A percentile compares a stretch with the other conserved stretches of the same genome.
phyloP scores from a whole-genome alignment of 1,140 invertebrate species.

The Diuraphis noxia region DNA sequence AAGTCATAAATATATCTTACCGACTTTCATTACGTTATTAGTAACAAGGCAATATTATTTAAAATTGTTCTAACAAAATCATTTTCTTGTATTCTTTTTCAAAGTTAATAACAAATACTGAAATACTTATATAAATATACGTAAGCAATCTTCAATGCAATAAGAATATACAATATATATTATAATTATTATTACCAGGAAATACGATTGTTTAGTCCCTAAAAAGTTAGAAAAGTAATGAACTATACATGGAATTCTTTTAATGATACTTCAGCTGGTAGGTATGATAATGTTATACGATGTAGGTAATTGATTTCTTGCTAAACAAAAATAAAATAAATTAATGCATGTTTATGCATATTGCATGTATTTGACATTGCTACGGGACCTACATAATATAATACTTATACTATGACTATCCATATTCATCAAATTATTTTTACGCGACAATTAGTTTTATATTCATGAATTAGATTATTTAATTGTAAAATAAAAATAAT shows the following conservation, averaged over 20 bases:
- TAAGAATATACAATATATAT: neutral
- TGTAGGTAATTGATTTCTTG: conserved; percentile 1
- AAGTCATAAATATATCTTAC: neutral
- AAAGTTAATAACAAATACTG: neutral
- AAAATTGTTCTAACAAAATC: neutral
- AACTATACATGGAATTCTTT: neutral
- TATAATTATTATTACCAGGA: too few species aligned
- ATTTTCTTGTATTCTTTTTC: neutral
- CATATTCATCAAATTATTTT: conserved; percentile 33
- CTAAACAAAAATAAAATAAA: conserved; percentile 10
- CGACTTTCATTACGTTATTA: neutral
- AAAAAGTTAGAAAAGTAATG: neutral
- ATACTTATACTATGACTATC: neutral
- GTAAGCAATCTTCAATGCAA: neutral
- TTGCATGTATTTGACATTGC: conserved; percentile 27
- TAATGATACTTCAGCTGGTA: neutral
- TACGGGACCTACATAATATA: conserved; percentile 25
- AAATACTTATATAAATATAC: neutral
- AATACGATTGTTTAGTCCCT: neutral
- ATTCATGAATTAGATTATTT: conserved; percentile 40
- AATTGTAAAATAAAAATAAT: neutral
- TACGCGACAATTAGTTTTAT: conserved; percentile 33
- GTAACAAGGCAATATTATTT: neutral
- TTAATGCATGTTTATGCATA: conserved; percentile 23
- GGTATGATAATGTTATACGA: neutral